Evolutionary conservation across 2,113 vertebrate genomes (phyloP), one percentile per base, ranked within the genome.

Genomic region (Haemorhous mexicanus): DNA sequence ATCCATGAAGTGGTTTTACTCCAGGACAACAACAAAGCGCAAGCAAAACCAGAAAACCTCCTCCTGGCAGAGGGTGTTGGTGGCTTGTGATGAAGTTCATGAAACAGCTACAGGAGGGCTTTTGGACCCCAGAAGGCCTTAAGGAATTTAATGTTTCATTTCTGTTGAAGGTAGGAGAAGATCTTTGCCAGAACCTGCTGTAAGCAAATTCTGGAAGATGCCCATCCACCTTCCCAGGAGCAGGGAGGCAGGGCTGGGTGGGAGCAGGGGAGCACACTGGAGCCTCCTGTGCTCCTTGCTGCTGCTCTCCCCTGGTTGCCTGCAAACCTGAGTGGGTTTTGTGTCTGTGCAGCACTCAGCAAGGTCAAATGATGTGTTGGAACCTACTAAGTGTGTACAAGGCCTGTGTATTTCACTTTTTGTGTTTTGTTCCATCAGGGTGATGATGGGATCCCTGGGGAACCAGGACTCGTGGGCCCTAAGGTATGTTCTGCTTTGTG

Each of bases 381-480:
- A 59, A 43, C 43, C 37, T 39, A 10, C 2, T 7, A 16, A 13
- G 2, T 15, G 20, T 5, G 4, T 58, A 10, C 10, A 6, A 32
- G 23, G 23, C 55, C 27, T 52, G 43, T 33, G 47, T 55, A 8
- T 84, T 63, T 89, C 35, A 55, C 30, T 27, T 58, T 9, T 10
- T n/a, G 1, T 80, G 2, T 90, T 47, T 89, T 90, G 6, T 94
- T 70, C 97, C 53, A 24, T 79, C 96, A 99, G 99, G 99, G 99
- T 61, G 98, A 99, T 58, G 98, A 98, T 13, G 99, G 99, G 33
- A 95, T 88, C 9, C 97, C 98, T 10, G 98, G 99, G 80, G 97
- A 98, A 35, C 97, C 98, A 90, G 99, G 99, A 67, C 94, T 94
- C 13, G 96, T 96, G 52, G 99, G 99, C 47, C 79, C 92, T 52